Evolutionary conservation across 2,797 vertebrate genomes (phyloP).

Genomic region (Sebastes nivosus): DNA sequence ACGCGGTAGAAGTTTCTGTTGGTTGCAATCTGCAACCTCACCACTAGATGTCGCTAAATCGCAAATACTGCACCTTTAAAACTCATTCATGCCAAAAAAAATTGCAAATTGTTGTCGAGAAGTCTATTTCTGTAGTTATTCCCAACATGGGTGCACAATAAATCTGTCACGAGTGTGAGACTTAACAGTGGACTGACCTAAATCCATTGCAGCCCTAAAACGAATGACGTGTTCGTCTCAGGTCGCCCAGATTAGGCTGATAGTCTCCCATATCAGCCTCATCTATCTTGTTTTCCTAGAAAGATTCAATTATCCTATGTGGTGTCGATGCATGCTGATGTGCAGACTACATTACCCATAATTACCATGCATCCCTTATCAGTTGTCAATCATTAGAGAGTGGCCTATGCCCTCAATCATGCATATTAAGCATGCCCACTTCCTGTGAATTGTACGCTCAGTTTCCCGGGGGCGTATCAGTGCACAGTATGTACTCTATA

Average conservation of each 20-base stretch:
- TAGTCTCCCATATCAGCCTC: conserved; percentile 48
- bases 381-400: conserved; percentile 51
- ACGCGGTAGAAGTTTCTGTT: too few species aligned
- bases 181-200: conserved; percentile 2
- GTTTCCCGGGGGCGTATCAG: conserved; percentile 43
- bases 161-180: background rate
- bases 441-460: conserved; percentile 45
- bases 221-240: conserved; percentile 30
- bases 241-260: conserved; percentile 29
- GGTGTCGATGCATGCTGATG: conserved; percentile 38
- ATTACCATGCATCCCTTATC: conserved; percentile 62
- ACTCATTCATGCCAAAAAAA: background rate
- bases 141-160: background rate
- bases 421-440: conserved; percentile 36
- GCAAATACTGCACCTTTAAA: background rate
- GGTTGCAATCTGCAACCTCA: too few species aligned
- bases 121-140: background rate
- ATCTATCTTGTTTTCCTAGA: conserved; percentile 53
- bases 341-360: conserved; percentile 66
- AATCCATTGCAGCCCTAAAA: conserved; percentile 26
- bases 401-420: background rate
- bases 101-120: background rate
- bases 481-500: conserved; percentile 15
- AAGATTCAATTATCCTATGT: conserved; percentile 31
- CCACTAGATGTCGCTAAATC: too few species aligned